A percentile compares a stretch with the other conserved stretches of the same genome.
These are phyloP conservation scores for Nothura maculosa DNA, from an alignment of 2,797 vertebrate species.

Conservation along the genomic window DNA sequence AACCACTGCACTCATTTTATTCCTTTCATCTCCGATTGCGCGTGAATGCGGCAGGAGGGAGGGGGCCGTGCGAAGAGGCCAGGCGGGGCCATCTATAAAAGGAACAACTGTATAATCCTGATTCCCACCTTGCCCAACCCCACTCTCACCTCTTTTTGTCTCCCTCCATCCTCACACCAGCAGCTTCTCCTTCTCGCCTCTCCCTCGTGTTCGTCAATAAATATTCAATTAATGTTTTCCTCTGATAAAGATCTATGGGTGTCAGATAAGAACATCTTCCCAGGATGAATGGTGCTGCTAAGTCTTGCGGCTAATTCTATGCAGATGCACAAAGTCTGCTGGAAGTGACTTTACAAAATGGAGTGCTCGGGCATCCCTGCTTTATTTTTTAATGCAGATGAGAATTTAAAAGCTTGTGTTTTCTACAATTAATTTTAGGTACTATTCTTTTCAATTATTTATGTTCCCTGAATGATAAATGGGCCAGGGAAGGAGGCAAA, in stretches of 20 bases:
- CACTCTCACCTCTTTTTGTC: background rate
- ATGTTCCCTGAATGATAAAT: slow-evolving; percentile 69
- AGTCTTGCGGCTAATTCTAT: slow-evolving; percentile 53
- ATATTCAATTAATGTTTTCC: slow-evolving; percentile 67
- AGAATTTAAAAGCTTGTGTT: slow-evolving; percentile 72
- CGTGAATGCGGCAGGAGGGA: background rate
- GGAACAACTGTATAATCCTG: background rate
- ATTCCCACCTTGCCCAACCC: background rate
- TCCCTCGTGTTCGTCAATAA: slow-evolving; percentile 55
- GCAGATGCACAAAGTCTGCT: slow-evolving; percentile 42
- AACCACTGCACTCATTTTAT: background rate
- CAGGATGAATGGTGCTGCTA: slow-evolving; percentile 59
- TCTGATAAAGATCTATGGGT: slow-evolving; percentile 53
- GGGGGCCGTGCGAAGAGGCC: background rate
- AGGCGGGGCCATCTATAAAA: background rate
- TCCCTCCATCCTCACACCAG: background rate
- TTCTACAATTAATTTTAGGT: slow-evolving; percentile 77
- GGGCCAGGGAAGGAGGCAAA: background rate
- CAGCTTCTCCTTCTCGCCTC: background rate
- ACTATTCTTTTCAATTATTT: slow-evolving; percentile 77
- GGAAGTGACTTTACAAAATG: slow-evolving; percentile 53
- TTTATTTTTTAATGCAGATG: slow-evolving; percentile 72
- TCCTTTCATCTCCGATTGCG: background rate
- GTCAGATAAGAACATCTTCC: slow-evolving; percentile 48
- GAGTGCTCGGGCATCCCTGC: background rate